phyloP scores from a whole-genome alignment of 2,797 vertebrate species.

The Danio tinwini region DNA sequence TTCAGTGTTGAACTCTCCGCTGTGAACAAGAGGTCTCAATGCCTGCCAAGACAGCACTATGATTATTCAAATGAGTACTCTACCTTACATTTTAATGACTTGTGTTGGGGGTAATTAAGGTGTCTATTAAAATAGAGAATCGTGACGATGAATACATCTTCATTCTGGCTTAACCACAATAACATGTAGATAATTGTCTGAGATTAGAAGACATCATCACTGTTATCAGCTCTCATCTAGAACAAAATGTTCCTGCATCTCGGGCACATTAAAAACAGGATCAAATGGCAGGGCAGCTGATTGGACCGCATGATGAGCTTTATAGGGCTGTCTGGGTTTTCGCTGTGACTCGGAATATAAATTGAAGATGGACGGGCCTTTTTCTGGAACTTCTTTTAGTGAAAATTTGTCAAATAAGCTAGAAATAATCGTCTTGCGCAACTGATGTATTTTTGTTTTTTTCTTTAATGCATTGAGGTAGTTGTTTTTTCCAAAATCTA shows the following conservation, averaged over 20 bases:
- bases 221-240: slow-evolving; percentile 43
- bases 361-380: slow-evolving; percentile 18
- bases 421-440: slow-evolving; percentile 76
- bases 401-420: slow-evolving; percentile 69
- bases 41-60: slow-evolving; percentile 77
- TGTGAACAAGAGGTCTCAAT: slow-evolving; percentile 32
- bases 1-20: slow-evolving; percentile 60
- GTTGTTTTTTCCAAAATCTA: no score
- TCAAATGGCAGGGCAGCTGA: slow-evolving; percentile 42
- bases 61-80: slow-evolving; percentile 52
- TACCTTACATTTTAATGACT: slow-evolving; percentile 53
- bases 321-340: slow-evolving; percentile 9
- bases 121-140: slow-evolving; percentile 49
- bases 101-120: slow-evolving; percentile 51
- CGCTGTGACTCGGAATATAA: slow-evolving; percentile 14
- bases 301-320: slow-evolving; percentile 20
- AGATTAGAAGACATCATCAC: slow-evolving; percentile 48
- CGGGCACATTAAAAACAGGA: slow-evolving; percentile 34
- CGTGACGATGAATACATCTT: slow-evolving; percentile 50
- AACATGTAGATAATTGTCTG: slow-evolving; percentile 51
- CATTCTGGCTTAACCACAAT: slow-evolving; percentile 42
- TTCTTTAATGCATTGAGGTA: no score
- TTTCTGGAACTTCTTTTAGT: slow-evolving; percentile 30
- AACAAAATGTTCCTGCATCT: slow-evolving; percentile 35
- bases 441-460: neutral